Evolutionary conservation across 1,140 invertebrate species (phyloP).

Genomic region (Drosophila truncata): DNA sequence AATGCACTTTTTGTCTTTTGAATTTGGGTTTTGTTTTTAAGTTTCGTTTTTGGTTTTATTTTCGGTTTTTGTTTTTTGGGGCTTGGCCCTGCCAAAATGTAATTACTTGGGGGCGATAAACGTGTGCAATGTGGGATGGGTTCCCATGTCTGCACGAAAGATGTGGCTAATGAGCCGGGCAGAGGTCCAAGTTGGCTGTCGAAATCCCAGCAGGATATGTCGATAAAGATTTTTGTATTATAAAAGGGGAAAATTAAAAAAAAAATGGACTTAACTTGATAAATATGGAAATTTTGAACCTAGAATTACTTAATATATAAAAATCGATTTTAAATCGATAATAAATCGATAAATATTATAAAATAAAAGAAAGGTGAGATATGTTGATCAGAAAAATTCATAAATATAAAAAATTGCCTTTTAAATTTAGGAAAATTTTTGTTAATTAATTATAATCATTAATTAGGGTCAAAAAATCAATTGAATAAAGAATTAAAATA

Average conservation of each 20-base stretch:
- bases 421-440: too few species aligned
- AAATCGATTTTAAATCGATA: too few species aligned
- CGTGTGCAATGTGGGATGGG: slow-evolving; percentile 32
- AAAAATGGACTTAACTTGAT: too few species aligned
- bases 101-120: slow-evolving; percentile 58
- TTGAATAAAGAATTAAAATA: too few species aligned
- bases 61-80: slow-evolving; percentile 17
- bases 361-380: too few species aligned
- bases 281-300: too few species aligned
- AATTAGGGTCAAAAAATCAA: neutral
- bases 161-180: slow-evolving; percentile 65
- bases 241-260: too few species aligned
- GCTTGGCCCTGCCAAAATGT: slow-evolving; percentile 70
- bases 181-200: slow-evolving; percentile 9
- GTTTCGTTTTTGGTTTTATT: neutral
- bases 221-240: neutral
- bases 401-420: too few species aligned
- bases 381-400: too few species aligned
- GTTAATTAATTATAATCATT: too few species aligned
- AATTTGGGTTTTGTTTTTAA: slow-evolving; percentile 6
- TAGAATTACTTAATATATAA: neutral
- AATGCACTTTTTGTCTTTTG: slow-evolving; percentile 56
- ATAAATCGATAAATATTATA: too few species aligned
- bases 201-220: slow-evolving; percentile 12
- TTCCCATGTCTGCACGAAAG: slow-evolving; percentile 65